Conservation (phyloP, 2,888 invertebrate genomes). For the Lymantria monacha region DNA sequence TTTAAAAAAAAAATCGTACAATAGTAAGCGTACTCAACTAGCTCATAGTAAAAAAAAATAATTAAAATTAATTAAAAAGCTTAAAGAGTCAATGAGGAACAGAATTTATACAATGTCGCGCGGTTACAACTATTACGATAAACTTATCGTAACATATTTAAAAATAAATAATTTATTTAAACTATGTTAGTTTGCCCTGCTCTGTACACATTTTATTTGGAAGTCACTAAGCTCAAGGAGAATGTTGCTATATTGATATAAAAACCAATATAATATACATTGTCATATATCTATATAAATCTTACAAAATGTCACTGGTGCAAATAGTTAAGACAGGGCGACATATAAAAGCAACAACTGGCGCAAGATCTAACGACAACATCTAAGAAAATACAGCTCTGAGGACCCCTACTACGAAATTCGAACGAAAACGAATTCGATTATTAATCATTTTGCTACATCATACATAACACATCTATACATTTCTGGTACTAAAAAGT, state of each 20-base stretch:
- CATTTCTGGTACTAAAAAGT: too few relatives aligned
- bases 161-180: slow-evolving; percentile 53
- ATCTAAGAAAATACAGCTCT: not conserved
- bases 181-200: slow-evolving; percentile 35
- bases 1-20: slow-evolving; percentile 63
- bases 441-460: too few relatives aligned
- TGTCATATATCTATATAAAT: slow-evolving; percentile 10
- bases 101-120: slow-evolving; percentile 53
- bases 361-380: not conserved
- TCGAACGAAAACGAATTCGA: too few relatives aligned
- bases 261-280: slow-evolving; percentile 11
- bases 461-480: too few relatives aligned
- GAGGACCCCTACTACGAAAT: too few relatives aligned
- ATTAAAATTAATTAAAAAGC: slow-evolving; percentile 54
- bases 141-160: slow-evolving; percentile 30
- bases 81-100: slow-evolving; percentile 59
- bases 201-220: not conserved
- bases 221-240: not conserved
- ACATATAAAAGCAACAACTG: slow-evolving; percentile 9
- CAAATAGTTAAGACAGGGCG: slow-evolving; percentile 16
- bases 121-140: slow-evolving; percentile 33
- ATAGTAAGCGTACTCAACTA: slow-evolving; percentile 77
- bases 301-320: slow-evolving; percentile 9
- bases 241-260: slow-evolving; percentile 1
- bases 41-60: slow-evolving; percentile 58